Evolutionary conservation across 2,888 invertebrate genomes (phyloP).

Genomic region (Pachydiplax longipennis): DNA sequence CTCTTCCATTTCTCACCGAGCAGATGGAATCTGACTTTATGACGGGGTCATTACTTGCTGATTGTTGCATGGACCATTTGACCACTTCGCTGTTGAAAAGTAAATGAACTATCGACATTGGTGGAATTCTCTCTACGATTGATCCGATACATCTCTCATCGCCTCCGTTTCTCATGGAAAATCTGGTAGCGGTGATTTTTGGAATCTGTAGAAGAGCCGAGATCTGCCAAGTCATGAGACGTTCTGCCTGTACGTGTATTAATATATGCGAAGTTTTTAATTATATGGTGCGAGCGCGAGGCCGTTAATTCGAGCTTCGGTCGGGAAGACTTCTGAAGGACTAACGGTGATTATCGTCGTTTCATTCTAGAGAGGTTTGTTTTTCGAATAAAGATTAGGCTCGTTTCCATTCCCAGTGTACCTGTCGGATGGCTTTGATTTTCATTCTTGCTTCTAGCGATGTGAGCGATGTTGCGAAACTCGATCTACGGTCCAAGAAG

Average conservation of each 20-base stretch:
- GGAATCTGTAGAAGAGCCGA: not conserved
- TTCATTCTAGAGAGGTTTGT: no score
- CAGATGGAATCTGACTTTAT: constrained; percentile 3
- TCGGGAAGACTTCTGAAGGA: no score
- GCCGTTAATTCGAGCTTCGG: no score
- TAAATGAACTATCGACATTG: not conserved
- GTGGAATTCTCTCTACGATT: not conserved
- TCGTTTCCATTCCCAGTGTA: no score
- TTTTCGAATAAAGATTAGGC: no score
- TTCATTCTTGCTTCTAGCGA: no score
- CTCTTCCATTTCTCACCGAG: not conserved
- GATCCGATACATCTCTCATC: not conserved
- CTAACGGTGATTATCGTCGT: no score
- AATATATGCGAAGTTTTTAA: not conserved
- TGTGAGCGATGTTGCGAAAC: no score
- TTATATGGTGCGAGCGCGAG: not conserved
- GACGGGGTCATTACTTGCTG: constrained; percentile 15
- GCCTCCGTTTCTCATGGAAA: no score
- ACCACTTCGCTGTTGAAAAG: not conserved
- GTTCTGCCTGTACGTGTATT: not conserved
- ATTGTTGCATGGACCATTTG: constrained; percentile 32
- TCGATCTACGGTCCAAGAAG: no score
- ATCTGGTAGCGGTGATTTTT: not conserved
- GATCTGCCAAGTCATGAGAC: not conserved
- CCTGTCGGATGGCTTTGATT: no score